These are phyloP conservation scores for Heterodera filipjevi DNA, from an alignment of 2,888 invertebrate species.

Conservation along the genomic window DNA sequence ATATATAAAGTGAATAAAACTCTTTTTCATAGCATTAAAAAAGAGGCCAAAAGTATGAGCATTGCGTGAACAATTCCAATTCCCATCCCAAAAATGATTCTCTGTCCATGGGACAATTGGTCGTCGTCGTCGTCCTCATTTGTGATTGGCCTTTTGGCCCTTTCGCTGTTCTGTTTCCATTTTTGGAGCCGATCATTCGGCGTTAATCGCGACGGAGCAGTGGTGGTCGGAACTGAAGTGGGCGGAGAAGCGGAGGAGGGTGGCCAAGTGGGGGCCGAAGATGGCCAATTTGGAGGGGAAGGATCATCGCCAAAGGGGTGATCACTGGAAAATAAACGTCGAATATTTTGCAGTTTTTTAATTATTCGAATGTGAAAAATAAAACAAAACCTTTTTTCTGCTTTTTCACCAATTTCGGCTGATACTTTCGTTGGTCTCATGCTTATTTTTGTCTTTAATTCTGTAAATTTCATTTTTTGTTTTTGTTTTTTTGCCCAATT, in stretches of 20 bases:
- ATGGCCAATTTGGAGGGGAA: background rate
- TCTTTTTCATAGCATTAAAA: background rate
- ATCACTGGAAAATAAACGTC: background rate
- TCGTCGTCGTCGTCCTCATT: background rate
- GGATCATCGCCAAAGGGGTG: background rate
- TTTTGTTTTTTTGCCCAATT: background rate
- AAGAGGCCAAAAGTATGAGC: background rate
- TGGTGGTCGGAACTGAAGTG: background rate
- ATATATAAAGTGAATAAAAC: background rate
- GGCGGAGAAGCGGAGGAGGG: background rate
- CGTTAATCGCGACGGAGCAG: background rate
- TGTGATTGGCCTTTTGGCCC: background rate
- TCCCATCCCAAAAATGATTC: background rate
- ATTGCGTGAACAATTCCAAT: background rate
- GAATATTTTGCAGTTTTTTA: background rate
- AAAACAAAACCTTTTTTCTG: background rate
- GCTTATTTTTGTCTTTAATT: background rate
- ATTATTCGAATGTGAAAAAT: background rate
- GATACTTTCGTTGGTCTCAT: background rate
- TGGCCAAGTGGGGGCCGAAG: constrained; percentile 3
- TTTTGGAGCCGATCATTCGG: background rate
- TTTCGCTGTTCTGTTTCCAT: constrained; percentile 15
- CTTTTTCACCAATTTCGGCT: background rate
- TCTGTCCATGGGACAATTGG: background rate
- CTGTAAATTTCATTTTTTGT: background rate